Evolutionary conservation across 2,113 vertebrate genomes (phyloP).

Genomic region (Hemibagrus wyckioides): DNA sequence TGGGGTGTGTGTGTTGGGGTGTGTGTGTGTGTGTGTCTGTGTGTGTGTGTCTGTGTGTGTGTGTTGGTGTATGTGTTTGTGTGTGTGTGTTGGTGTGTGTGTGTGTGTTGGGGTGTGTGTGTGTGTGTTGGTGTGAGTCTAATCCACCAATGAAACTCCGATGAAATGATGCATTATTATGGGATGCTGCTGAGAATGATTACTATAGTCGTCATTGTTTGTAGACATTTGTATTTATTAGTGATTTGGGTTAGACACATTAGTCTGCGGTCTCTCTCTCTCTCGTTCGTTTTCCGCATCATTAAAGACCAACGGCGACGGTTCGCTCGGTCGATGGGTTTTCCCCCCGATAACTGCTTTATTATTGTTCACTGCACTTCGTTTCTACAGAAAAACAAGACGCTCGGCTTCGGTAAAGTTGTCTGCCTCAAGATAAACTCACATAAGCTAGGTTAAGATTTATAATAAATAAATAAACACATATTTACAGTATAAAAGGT

Average conservation of each 20-base stretch:
- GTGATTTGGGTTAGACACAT: constrained; percentile 47
- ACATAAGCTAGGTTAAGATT: too few species aligned
- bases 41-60: constrained; percentile 32
- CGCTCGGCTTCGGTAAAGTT: not conserved
- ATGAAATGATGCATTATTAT: constrained; percentile 56
- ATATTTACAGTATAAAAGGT: not conserved
- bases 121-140: constrained; percentile 53
- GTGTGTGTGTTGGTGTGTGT: constrained; percentile 56
- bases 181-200: constrained; percentile 52
- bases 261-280: not conserved
- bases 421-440: not conserved
- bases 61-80: constrained; percentile 58
- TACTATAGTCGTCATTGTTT: constrained; percentile 42
- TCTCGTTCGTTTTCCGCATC: not conserved
- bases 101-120: constrained; percentile 47
- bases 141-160: constrained; percentile 67
- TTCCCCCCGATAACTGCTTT: constrained; percentile 14
- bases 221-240: constrained; percentile 58
- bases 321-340: not conserved
- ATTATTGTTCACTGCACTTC: not conserved
- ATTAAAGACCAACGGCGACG: not conserved
- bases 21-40: constrained; percentile 34
- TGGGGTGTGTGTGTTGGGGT: too few species aligned
- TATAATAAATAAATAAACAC: not conserved
- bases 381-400: too few species aligned